A percentile compares a stretch with the other conserved stretches of the same genome.
Evolutionary conservation across 2,888 invertebrate genomes (phyloP).

Genomic region (Zygaena filipendulae): DNA sequence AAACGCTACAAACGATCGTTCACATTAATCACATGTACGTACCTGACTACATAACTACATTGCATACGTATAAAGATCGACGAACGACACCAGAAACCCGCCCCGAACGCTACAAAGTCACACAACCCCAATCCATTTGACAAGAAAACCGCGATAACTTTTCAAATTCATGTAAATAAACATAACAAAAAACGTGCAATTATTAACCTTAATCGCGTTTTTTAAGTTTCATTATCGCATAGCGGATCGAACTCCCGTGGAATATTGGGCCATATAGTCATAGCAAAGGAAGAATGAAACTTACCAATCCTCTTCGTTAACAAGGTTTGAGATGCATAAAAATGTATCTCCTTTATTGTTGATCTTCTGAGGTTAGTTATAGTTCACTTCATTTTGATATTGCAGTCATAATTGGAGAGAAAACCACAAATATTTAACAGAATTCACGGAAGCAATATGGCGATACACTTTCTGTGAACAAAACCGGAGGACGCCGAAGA

Average conservation of each 20-base stretch:
- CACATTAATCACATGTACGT: slow-evolving; percentile 60
- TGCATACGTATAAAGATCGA: slow-evolving; percentile 53
- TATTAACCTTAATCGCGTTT: slow-evolving; percentile 71
- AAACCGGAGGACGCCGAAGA: slow-evolving; percentile 68
- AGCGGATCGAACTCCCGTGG: slow-evolving; percentile 70
- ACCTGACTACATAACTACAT: slow-evolving; percentile 33
- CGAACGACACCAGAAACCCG: slow-evolving; percentile 46
- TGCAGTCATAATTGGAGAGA: slow-evolving; percentile 64
- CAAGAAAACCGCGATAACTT: slow-evolving; percentile 65
- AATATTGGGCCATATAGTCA: slow-evolving; percentile 71
- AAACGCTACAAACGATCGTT: slow-evolving; percentile 56
- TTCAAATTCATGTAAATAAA: slow-evolving; percentile 70
- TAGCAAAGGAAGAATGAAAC: slow-evolving; percentile 62
- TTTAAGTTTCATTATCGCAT: slow-evolving; percentile 72
- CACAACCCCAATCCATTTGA: slow-evolving; percentile 31
- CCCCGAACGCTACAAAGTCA: slow-evolving; percentile 39
- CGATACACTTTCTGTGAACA: slow-evolving; percentile 67
- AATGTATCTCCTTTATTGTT: slow-evolving; percentile 37
- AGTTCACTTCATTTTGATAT: slow-evolving; percentile 57
- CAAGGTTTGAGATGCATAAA: slow-evolving; percentile 32
- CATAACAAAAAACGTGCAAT: slow-evolving; percentile 70
- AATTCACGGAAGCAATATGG: slow-evolving; percentile 69
- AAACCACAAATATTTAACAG: slow-evolving; percentile 58
- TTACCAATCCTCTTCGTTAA: slow-evolving; percentile 54
- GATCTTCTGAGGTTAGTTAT: slow-evolving; percentile 39